phyloP scores from a whole-genome alignment of 2,888 invertebrate genomes.

The Melipona beecheii region DNA sequence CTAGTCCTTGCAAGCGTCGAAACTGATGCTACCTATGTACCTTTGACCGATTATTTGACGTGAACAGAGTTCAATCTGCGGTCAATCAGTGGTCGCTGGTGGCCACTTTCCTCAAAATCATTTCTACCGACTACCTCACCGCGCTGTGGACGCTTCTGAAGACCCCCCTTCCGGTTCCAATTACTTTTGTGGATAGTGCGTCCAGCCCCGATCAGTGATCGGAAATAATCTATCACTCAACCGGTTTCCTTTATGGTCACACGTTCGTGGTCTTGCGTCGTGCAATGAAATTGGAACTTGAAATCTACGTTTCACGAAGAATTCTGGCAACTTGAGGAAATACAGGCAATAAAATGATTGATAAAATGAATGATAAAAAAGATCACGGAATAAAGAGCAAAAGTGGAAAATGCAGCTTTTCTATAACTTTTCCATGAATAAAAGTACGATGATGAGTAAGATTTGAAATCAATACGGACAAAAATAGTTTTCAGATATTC shows the following conservation, averaged over 20 bases:
- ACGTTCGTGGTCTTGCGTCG: neutral
- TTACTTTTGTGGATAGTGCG: neutral
- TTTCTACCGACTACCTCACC: neutral
- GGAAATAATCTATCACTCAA: neutral
- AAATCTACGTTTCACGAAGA: neutral
- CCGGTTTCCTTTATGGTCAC: neutral
- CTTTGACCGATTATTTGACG: neutral
- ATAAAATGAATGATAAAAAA: too few relatives aligned
- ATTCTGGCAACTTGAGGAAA: too few relatives aligned
- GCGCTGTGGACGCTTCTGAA: neutral
- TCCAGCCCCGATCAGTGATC: neutral
- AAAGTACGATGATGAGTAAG: too few relatives aligned
- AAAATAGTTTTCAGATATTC: too few relatives aligned
- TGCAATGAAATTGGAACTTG: neutral
- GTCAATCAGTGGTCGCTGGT: neutral
- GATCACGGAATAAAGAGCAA: neutral
- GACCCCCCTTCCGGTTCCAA: neutral
- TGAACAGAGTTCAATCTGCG: too few relatives aligned
- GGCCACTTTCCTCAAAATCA: constrained; percentile 1
- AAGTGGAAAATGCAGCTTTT: neutral
- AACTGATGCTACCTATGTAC: neutral
- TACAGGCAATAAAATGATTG: too few relatives aligned
- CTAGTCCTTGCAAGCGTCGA: neutral
- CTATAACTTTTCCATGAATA: too few relatives aligned
- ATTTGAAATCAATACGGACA: too few relatives aligned